Conservation (phyloP, 2,888 invertebrate genomes). For the Agrochola circellaris region DNA sequence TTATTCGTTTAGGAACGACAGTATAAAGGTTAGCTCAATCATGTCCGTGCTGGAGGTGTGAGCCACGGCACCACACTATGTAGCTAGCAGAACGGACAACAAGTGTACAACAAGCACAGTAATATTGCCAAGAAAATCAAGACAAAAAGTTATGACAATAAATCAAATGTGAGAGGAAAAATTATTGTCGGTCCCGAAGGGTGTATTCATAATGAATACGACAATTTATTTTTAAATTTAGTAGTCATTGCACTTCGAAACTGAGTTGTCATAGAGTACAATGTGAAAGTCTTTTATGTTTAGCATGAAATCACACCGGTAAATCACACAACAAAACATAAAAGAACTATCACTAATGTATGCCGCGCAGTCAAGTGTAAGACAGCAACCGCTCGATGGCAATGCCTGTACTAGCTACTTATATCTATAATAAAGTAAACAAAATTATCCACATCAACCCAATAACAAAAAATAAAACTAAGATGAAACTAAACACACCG, state of each 20-base stretch:
- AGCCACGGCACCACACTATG: not conserved
- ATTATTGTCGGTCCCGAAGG: not conserved
- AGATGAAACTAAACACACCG: too few species aligned
- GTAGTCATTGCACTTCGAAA: not conserved
- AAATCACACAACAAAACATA: too few species aligned
- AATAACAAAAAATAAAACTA: too few species aligned
- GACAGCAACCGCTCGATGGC: too few species aligned
- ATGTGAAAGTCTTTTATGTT: not conserved
- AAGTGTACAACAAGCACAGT: not conserved
- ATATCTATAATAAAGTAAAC: too few species aligned
- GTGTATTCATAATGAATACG: not conserved
- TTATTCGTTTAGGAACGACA: not conserved
- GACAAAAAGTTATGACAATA: too few species aligned
- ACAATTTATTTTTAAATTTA: not conserved
- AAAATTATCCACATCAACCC: too few species aligned
- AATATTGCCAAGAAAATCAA: not conserved
- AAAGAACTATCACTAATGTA: too few species aligned
- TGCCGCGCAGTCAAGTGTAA: too few species aligned
- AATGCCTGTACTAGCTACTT: too few species aligned
- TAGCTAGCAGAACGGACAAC: not conserved
- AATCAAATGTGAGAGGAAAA: not conserved
- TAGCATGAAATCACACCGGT: too few species aligned
- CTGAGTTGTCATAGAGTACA: not conserved
- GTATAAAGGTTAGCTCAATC: slow-evolving; percentile 38
- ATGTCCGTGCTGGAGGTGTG: slow-evolving; percentile 18